Percentiles rank a stretch among this genome's conserved stretches.
phyloP scores from a whole-genome alignment of 53 echinoderm and acorn worm species.

The Apostichopus leukothele region DNA sequence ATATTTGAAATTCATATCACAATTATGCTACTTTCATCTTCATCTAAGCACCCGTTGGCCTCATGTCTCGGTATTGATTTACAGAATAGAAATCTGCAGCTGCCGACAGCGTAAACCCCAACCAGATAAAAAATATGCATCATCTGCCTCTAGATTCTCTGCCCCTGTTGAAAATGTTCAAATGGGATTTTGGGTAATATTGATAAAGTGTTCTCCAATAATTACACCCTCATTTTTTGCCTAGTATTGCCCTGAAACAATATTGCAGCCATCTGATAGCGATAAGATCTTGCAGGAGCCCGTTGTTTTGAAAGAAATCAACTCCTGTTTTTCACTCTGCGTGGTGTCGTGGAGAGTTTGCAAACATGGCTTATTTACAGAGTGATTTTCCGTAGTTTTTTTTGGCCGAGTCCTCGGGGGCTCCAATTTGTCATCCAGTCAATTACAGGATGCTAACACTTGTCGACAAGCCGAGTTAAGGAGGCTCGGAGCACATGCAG shows the following conservation, averaged over 20 bases:
- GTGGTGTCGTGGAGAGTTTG: neutral
- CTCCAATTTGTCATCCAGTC: slow-evolving; percentile 20
- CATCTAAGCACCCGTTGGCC: neutral
- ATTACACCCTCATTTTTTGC: neutral
- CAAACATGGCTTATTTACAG: neutral
- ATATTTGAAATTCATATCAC: neutral
- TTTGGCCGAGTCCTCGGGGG: neutral
- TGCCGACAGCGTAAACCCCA: neutral
- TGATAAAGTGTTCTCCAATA: neutral
- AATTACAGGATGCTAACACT: slow-evolving; percentile 2
- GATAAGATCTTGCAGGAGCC: neutral
- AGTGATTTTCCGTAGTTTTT: neutral
- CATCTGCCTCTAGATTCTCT: neutral
- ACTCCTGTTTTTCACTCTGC: neutral
- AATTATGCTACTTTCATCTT: neutral
- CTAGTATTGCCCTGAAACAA: neutral
- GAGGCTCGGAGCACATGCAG: neutral
- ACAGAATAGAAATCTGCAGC: neutral
- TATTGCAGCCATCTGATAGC: neutral
- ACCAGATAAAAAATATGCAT: neutral
- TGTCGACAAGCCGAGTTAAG: neutral
- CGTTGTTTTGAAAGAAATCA: neutral
- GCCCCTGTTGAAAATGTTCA: neutral
- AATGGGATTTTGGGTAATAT: neutral
- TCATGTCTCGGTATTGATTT: neutral